Evolutionary conservation across 1,140 invertebrate species (phyloP).

Genomic region (Macrostomum lignano): DNA sequence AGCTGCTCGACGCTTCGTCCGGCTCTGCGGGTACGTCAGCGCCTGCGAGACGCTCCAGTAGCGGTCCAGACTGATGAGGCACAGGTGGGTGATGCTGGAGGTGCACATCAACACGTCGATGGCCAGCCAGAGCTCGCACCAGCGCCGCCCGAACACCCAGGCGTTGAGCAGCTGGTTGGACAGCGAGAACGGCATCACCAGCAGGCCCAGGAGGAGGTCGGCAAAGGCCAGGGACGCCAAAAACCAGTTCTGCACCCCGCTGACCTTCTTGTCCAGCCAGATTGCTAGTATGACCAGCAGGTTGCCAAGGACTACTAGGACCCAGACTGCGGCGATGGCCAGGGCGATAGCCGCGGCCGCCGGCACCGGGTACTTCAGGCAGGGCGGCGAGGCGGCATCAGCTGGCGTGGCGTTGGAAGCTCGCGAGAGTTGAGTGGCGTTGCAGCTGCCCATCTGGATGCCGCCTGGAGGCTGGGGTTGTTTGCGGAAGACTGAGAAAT

Average conservation of each 20-base stretch:
- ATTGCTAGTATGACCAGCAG: constrained; percentile 1
- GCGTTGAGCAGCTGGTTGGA: constrained; percentile 63
- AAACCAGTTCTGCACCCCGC: constrained; percentile 90
- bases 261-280: constrained; percentile 32
- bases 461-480: too few relatives aligned
- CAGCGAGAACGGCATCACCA: constrained; percentile 86
- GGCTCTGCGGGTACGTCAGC: background rate
- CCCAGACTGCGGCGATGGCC: background rate
- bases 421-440: too few relatives aligned
- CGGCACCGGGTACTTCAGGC: background rate
- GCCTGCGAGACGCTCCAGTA: constrained; percentile 44
- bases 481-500: too few relatives aligned
- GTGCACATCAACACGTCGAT: constrained; percentile 73
- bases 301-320: background rate
- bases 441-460: too few relatives aligned
- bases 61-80: constrained; percentile 24
- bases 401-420: too few relatives aligned
- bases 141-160: constrained; percentile 57
- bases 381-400: too few relatives aligned
- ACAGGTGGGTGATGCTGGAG: constrained; percentile 46
- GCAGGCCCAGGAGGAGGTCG: constrained; percentile 65
- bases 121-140: constrained; percentile 73
- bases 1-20: constrained; percentile 34
- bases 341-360: background rate
- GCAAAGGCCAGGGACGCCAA: constrained; percentile 78